Percentiles rank a stretch among this genome's conserved stretches.
phyloP scores from a whole-genome alignment of 2,888 invertebrate genomes.

The Biston betularia region DNA sequence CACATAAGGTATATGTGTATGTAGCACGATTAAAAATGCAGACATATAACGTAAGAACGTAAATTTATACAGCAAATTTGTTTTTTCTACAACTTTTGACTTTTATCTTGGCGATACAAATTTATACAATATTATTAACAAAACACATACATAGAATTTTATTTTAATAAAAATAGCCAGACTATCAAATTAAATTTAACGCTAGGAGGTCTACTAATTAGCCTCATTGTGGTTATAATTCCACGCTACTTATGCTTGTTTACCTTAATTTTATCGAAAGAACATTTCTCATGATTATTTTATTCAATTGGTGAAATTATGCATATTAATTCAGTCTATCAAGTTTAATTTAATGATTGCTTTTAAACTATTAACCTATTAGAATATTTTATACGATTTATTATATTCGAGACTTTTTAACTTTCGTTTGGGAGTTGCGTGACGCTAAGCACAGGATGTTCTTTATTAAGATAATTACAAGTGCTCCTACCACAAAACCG shows the following conservation, averaged over 20 bases:
- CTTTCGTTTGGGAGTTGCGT: conserved; percentile 45
- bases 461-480: conserved; percentile 46
- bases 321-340: conserved; percentile 40
- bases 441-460: conserved; percentile 50
- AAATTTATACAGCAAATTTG: too few species aligned
- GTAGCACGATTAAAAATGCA: too few species aligned
- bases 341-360: conserved; percentile 41
- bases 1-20: too few species aligned
- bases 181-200: conserved; percentile 10
- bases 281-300: conserved; percentile 41
- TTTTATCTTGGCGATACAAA: background rate
- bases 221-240: conserved; percentile 31
- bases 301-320: conserved; percentile 41
- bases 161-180: background rate
- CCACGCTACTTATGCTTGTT: conserved; percentile 33
- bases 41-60: too few species aligned
- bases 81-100: too few species aligned
- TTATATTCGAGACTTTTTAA: conserved; percentile 27
- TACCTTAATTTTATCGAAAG: conserved; percentile 36
- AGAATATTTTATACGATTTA: conserved; percentile 38
- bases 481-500: background rate
- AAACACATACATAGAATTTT: background rate
- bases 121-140: background rate
- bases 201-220: conserved; percentile 32
- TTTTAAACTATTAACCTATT: conserved; percentile 45